Percentiles rank a stretch among this genome's conserved stretches.
phyloP scores from a whole-genome alignment of 2,888 invertebrate genomes.

The Melinaea menophilus region DNA sequence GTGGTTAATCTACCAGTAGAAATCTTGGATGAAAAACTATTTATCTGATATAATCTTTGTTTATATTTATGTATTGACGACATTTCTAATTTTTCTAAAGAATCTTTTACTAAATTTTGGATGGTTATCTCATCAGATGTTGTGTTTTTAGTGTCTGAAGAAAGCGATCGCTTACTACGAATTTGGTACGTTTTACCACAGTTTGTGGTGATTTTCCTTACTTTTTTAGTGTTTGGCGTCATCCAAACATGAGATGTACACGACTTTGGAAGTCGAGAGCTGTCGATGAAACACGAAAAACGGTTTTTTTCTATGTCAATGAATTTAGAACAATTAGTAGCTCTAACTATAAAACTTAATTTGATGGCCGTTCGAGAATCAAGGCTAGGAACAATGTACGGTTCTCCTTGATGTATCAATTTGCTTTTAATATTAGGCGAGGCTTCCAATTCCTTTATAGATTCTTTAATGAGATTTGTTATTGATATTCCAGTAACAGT shows the following conservation, averaged over 20 bases:
- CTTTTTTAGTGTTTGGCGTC: constrained; percentile 43
- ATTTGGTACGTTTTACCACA: constrained; percentile 35
- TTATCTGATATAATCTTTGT: constrained; percentile 56
- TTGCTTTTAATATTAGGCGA: constrained; percentile 44
- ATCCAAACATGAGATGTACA: constrained; percentile 54
- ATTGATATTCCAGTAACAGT: constrained; percentile 51
- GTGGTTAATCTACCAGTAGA: constrained; percentile 57
- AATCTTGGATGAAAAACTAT: constrained; percentile 55
- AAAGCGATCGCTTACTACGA: constrained; percentile 44
- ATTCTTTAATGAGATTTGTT: constrained; percentile 41
- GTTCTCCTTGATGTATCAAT: constrained; percentile 52
- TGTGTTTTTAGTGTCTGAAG: constrained; percentile 37
- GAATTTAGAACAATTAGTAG: constrained; percentile 55
- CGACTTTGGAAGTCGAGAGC: constrained; percentile 38
- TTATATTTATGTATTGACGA: constrained; percentile 56
- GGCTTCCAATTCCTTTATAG: constrained; percentile 48
- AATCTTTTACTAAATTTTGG: constrained; percentile 49
- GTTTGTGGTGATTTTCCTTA: constrained; percentile 40
- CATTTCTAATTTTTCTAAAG: constrained; percentile 61
- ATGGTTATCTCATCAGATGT: constrained; percentile 48
- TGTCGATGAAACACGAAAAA: constrained; percentile 45
- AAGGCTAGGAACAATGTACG: constrained; percentile 53
- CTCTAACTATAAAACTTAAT: constrained; percentile 47
- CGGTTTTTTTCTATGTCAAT: constrained; percentile 36
- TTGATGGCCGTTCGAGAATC: constrained; percentile 47